Evolutionary conservation across 2,888 invertebrate genomes (phyloP), one percentile per base, ranked within the genome.

Genomic region (Hyalella azteca): DNA sequence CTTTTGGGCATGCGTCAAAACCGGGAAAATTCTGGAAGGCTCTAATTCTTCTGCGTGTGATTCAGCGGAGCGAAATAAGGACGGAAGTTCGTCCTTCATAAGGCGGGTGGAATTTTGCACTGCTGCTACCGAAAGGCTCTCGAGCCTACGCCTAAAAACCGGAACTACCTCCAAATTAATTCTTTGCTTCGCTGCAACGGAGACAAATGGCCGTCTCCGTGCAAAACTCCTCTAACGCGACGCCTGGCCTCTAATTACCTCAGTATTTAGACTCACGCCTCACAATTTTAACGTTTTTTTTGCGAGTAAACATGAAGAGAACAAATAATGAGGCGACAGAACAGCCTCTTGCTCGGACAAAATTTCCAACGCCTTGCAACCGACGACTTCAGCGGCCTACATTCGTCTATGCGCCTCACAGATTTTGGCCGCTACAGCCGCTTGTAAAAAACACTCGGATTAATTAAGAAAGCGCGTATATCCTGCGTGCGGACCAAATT

Each of bases 241-340:
- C 36, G 66, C 66, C 36, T 36, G 39, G 36, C 36, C 59, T 66
- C 66, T 66, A 66, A 66, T 66, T 66, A 66, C 66, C 66, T 66
- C 36, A 66, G 66, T 66, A 66, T 66, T 66, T 66, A 66, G 66
- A 66, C 22, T 22, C 36, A 36, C 39, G 32, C 29, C 66, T 36
- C 36, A 54, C 66, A 32, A 66, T 66, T 66, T 66, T 66, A 66
- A 9, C 66, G n/a, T 66, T 66, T 66, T 36, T 66, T 66, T 66
- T 15, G 19, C 39, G 66, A 66, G 66, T 66, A 66, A 66, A 66
- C 66, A 66, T 66, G 66, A 66, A 66, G 39, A 66, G 66, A 66
- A 66, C 66, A 66, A 66, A 66, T 66, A 66, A 66, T 66, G 66
- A 66, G 36, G 66, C 36, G 32, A 15, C 66, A 66, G 36, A 66